Percentiles rank a stretch among this genome's conserved stretches.
Conservation (phyloP, 2,888 invertebrate genomes). For the Biston stratarius region DNA sequence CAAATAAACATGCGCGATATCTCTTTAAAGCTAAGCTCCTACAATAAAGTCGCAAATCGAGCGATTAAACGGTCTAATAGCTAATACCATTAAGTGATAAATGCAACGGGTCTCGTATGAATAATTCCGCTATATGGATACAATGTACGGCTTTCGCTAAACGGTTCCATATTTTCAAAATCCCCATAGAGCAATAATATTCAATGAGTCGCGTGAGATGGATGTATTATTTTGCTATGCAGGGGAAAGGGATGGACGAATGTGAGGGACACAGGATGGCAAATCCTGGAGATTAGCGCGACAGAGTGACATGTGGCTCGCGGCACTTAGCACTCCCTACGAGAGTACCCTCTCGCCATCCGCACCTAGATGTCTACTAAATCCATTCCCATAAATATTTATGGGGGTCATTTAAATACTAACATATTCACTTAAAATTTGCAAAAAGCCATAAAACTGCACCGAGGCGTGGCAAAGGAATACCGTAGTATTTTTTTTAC, state of each 20-base stretch:
- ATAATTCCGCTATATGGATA: slow-evolving; percentile 84
- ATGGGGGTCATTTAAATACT: slow-evolving; percentile 49
- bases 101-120: slow-evolving; percentile 82
- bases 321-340: slow-evolving; percentile 79
- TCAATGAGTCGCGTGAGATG: slow-evolving; percentile 81
- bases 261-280: slow-evolving; percentile 79
- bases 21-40: slow-evolving; percentile 55
- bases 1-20: slow-evolving; percentile 41
- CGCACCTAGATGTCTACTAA: slow-evolving; percentile 58
- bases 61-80: slow-evolving; percentile 83
- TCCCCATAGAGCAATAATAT: slow-evolving; percentile 87
- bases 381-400: slow-evolving; percentile 63
- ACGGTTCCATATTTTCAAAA: slow-evolving; percentile 86
- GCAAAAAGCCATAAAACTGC: slow-evolving; percentile 25
- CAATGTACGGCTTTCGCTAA: slow-evolving; percentile 85
- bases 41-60: slow-evolving; percentile 79
- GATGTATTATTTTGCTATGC: slow-evolving; percentile 60
- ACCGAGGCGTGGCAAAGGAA: slow-evolving; percentile 1
- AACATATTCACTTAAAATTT: slow-evolving; percentile 29
- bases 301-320: slow-evolving; percentile 85
- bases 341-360: slow-evolving; percentile 53
- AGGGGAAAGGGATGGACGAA: slow-evolving; percentile 64
- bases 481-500: too few relatives aligned
- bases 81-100: slow-evolving; percentile 86
- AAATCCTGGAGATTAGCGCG: slow-evolving; percentile 85